These are phyloP conservation scores for Drosophila glabriapex DNA, from an alignment of 2,888 invertebrate genomes.

Conservation along the genomic window DNA sequence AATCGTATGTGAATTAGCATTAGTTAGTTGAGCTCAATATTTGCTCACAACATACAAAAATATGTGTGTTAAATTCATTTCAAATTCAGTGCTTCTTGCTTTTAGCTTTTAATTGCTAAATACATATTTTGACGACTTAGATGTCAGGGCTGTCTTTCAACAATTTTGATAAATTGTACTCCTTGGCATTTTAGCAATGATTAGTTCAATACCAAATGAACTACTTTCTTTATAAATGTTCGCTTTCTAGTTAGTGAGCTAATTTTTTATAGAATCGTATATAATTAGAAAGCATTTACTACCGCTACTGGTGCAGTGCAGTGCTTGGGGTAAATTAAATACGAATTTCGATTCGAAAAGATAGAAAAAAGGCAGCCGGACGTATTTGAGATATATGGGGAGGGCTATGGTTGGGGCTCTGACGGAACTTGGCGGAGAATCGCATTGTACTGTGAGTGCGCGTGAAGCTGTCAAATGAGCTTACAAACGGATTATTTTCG, in stretches of 20 bases:
- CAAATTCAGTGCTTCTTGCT: background rate
- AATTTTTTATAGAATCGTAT: conserved; percentile 25
- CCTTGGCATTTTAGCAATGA: background rate
- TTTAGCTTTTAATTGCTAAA: background rate
- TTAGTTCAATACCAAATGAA: background rate
- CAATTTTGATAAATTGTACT: background rate
- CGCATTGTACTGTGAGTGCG: conserved; percentile 47
- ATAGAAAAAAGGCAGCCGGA: conserved; percentile 2
- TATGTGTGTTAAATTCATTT: conserved; percentile 14
- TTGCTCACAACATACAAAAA: conserved; percentile 7
- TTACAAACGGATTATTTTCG: conserved; percentile 69
- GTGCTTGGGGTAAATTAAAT: conserved; percentile 28
- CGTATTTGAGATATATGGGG: background rate
- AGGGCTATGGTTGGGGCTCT: background rate
- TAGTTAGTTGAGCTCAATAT: conserved; percentile 31
- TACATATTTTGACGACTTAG: background rate
- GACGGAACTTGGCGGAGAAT: conserved; percentile 32
- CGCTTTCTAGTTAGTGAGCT: conserved; percentile 18
- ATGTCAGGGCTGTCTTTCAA: background rate
- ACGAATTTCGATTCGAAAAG: conserved; percentile 12
- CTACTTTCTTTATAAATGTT: background rate
- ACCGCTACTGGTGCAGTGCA: background rate
- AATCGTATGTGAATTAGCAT: conserved; percentile 19
- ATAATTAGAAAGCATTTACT: conserved; percentile 40
- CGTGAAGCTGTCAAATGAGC: conserved; percentile 71